These are phyloP conservation scores for Apeltes quadracus DNA, from an alignment of 2,113 vertebrate genomes.

Conservation along the genomic window DNA sequence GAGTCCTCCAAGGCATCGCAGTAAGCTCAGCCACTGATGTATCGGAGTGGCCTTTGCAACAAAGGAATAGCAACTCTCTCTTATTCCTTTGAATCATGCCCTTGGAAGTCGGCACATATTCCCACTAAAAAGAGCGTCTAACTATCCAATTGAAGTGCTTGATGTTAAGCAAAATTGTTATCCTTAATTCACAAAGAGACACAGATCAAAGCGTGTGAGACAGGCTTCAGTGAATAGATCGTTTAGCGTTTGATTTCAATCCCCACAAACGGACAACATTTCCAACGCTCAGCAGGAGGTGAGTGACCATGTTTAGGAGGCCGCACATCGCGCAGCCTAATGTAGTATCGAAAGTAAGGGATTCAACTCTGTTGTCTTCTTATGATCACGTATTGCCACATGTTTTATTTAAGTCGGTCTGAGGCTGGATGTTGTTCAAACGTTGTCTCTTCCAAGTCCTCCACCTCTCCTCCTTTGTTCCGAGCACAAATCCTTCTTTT, in stretches of 20 bases:
- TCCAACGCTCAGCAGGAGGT: constrained; percentile 11
- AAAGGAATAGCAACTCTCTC: constrained; percentile 67
- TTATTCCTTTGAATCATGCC: constrained; percentile 72
- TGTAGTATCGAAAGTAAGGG: constrained; percentile 14
- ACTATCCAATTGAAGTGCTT: constrained; percentile 63
- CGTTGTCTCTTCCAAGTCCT: constrained; percentile 49
- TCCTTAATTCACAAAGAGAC: constrained; percentile 63
- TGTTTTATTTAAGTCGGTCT: constrained; percentile 24
- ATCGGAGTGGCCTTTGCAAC: constrained; percentile 75
- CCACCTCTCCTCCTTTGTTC: constrained; percentile 69
- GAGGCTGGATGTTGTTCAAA: constrained; percentile 62
- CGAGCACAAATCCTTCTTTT: constrained; percentile 76
- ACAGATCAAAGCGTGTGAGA: constrained; percentile 57
- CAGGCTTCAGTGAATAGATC: constrained; percentile 49
- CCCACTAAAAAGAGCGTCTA: constrained; percentile 63
- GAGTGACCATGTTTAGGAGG: constrained; percentile 15
- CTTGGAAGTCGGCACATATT: constrained; percentile 71
- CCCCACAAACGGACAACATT: constrained; percentile 39
- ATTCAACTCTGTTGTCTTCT: constrained; percentile 15
- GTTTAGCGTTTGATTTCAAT: constrained; percentile 60
- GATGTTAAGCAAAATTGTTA: constrained; percentile 69
- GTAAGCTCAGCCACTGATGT: constrained; percentile 71
- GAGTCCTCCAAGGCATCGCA: constrained; percentile 71
- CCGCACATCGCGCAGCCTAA: not conserved
- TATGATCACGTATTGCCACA: constrained; percentile 28